phyloP scores from a whole-genome alignment of 2,797 vertebrate species.

The Neosilurus mollespiculum region DNA sequence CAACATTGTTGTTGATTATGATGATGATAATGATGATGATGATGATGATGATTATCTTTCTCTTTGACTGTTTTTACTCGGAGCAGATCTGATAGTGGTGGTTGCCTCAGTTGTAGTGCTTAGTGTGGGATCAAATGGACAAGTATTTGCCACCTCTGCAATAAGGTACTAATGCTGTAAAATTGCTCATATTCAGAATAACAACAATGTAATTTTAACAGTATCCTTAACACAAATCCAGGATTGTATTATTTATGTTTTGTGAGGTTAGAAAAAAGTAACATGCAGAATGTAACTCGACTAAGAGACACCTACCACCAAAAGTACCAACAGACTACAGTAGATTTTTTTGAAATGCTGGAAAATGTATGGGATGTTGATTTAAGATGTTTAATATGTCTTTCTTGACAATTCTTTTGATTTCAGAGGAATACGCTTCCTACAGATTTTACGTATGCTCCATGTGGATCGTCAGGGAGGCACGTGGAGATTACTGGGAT shows the following conservation, averaged over 20 bases:
- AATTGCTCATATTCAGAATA: neutral
- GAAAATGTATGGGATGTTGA: slow-evolving; percentile 1
- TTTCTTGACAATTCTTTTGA: slow-evolving; percentile 24
- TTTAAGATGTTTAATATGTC: slow-evolving; percentile 3
- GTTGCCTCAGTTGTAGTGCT: slow-evolving; percentile 88
- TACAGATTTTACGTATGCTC: slow-evolving; percentile 89
- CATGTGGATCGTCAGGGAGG: slow-evolving; percentile 89
- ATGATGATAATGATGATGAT: neutral
- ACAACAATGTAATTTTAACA: neutral
- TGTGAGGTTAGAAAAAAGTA: neutral
- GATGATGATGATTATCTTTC: neutral
- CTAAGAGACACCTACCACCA: neutral
- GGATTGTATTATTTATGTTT: neutral
- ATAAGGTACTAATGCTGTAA: slow-evolving; percentile 76
- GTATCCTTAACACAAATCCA: neutral
- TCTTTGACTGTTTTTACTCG: neutral
- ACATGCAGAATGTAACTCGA: neutral
- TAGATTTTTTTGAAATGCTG: neutral
- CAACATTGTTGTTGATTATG: neutral
- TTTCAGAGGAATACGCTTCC: slow-evolving; percentile 84
- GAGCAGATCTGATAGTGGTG: slow-evolving; percentile 86
- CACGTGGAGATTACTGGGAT: slow-evolving; percentile 87
- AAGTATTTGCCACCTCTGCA: slow-evolving; percentile 89
- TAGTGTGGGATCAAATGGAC: slow-evolving; percentile 87
- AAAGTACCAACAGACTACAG: neutral